These are phyloP conservation scores for Caenorhabditis becei DNA, from an alignment of 2,888 invertebrate species.

Conservation along the genomic window DNA sequence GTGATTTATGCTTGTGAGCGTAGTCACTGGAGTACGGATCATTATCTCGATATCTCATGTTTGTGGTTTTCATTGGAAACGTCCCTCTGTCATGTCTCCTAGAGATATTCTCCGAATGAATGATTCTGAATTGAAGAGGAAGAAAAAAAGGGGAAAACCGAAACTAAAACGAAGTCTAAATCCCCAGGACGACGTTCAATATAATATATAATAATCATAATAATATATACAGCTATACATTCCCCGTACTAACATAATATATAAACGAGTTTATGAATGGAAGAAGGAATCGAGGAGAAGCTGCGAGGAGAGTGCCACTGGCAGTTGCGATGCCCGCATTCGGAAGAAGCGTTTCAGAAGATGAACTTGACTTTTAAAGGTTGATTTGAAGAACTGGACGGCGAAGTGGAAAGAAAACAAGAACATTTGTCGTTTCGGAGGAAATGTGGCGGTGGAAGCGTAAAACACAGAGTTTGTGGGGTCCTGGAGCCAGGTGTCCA, in stretches of 20 bases:
- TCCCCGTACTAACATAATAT: slow-evolving; percentile 42
- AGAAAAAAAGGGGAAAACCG: not conserved
- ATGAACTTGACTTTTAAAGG: slow-evolving; percentile 30
- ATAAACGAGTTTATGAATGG: slow-evolving; percentile 55
- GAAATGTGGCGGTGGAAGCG: slow-evolving; percentile 6
- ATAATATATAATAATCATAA: slow-evolving; percentile 15
- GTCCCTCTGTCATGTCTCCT: no score
- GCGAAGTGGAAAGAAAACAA: not conserved
- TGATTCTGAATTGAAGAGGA: no score
- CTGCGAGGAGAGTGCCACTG: slow-evolving; percentile 18
- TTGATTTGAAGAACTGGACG: not conserved
- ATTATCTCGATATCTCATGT: no score
- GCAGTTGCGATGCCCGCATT: slow-evolving; percentile 18
- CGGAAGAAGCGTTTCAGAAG: not conserved
- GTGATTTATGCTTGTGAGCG: no score
- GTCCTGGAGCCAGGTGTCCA: slow-evolving; percentile 32
- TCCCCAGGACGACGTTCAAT: slow-evolving; percentile 1
- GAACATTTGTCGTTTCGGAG: not conserved
- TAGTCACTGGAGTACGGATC: no score
- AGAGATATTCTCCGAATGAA: no score
- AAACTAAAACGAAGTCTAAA: not conserved
- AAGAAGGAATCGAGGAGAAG: slow-evolving; percentile 27
- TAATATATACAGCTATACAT: slow-evolving; percentile 27
- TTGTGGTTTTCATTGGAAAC: no score
- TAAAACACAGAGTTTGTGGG: slow-evolving; percentile 18